Conservation (phyloP, 2,888 invertebrate species). For the Xestia xanthographa region DNA sequence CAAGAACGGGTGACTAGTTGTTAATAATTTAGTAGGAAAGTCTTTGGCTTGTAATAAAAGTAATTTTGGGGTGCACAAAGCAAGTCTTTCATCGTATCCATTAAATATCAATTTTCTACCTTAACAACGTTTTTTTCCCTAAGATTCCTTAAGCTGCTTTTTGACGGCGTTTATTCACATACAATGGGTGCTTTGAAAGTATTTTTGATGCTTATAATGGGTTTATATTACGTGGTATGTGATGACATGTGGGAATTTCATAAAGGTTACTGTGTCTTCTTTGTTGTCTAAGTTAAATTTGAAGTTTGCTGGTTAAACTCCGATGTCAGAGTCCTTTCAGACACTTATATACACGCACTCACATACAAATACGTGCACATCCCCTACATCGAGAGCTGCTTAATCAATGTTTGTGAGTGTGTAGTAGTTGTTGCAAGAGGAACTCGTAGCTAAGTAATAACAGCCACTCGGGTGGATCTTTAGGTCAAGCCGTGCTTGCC, state of each 20-base stretch:
- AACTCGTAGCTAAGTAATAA: too few relatives aligned
- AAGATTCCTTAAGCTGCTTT: conserved; percentile 48
- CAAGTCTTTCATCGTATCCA: conserved; percentile 39
- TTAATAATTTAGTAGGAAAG: conserved; percentile 21
- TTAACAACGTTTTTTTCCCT: conserved; percentile 40
- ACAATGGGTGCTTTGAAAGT: conserved; percentile 41
- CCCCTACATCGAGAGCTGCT: neutral
- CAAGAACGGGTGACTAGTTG: neutral
- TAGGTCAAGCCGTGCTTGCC: too few relatives aligned
- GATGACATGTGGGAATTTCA: neutral
- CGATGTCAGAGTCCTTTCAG: neutral
- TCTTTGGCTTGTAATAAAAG: conserved; percentile 20
- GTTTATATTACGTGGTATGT: conserved; percentile 18
- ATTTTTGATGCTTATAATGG: conserved; percentile 39
- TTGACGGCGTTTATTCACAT: conserved; percentile 36
- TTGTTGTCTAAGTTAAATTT: neutral
- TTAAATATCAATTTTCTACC: conserved; percentile 55
- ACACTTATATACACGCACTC: neutral
- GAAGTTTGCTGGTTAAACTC: neutral
- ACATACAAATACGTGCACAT: neutral
- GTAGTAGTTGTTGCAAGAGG: too few relatives aligned
- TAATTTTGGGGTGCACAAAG: conserved; percentile 38
- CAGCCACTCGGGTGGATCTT: too few relatives aligned
- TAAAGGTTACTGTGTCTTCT: neutral
- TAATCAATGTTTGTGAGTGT: neutral